Evolutionary conservation across 2,888 invertebrate species (phyloP).

Genomic region (Ariolimax columbianus): DNA sequence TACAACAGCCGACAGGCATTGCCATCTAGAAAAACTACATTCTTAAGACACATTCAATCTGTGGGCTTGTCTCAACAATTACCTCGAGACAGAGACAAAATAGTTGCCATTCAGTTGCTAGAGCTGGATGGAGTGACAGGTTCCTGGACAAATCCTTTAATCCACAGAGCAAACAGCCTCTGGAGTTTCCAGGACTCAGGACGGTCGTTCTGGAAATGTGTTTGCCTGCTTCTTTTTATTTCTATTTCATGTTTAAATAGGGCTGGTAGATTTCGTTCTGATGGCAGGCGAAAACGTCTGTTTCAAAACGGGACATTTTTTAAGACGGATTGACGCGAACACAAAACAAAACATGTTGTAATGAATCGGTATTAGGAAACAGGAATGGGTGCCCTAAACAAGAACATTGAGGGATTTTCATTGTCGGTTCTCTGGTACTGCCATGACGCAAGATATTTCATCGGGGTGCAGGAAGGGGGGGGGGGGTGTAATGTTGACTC

Average conservation of each 20-base stretch:
- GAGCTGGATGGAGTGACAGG: background rate
- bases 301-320: background rate
- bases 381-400: background rate
- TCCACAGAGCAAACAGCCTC: background rate
- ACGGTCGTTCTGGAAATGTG: background rate
- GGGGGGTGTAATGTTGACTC: no score
- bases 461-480: no score
- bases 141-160: background rate
- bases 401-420: background rate
- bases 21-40: background rate
- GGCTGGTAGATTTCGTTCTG: background rate
- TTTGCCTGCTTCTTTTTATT: background rate
- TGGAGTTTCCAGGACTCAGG: background rate
- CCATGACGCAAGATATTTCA: background rate
- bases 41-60: background rate
- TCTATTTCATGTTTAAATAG: background rate
- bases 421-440: background rate
- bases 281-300: background rate
- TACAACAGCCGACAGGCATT: background rate
- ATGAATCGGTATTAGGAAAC: background rate
- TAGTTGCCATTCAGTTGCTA: background rate
- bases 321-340: background rate
- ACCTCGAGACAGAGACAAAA: background rate
- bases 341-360: background rate
- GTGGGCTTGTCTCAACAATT: background rate